Conservation (phyloP, 2,888 invertebrate genomes). For the Papilio protenor region DNA sequence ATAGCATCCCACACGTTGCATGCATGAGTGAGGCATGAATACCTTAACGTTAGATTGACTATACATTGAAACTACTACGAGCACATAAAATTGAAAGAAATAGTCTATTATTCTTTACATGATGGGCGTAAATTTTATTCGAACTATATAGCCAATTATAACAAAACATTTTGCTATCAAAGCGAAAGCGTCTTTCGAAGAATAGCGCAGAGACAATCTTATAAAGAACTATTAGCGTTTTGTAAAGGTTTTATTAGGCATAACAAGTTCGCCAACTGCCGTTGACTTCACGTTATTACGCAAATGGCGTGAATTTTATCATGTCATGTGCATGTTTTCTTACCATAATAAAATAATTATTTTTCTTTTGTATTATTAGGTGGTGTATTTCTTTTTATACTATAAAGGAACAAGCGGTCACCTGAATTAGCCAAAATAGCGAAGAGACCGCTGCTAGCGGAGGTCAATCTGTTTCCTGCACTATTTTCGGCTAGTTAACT, state of each 20-base stretch:
- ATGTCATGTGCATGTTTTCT: not conserved
- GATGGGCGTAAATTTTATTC: not conserved
- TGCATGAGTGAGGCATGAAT: not conserved
- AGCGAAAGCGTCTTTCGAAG: not conserved
- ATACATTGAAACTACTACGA: not conserved
- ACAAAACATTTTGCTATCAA: not conserved
- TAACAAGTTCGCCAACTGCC: not conserved
- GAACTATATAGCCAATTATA: not conserved
- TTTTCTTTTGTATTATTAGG: too few species aligned
- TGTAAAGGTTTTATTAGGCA: constrained; percentile 3
- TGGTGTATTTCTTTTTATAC: too few species aligned
- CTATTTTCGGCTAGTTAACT: too few species aligned
- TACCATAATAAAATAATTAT: too few species aligned
- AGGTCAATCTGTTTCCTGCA: too few species aligned
- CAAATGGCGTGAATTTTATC: not conserved
- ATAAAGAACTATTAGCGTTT: constrained; percentile 5
- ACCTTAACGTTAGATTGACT: not conserved
- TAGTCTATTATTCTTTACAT: not conserved
- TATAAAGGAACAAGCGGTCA: too few species aligned
- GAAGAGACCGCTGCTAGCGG: too few species aligned
- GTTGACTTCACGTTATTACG: not conserved
- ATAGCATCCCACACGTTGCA: not conserved
- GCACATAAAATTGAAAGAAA: not conserved
- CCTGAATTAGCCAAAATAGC: too few species aligned
- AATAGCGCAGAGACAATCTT: not conserved